Base-by-base conservation (phyloP, 2,113 vertebrate species). In the Mesembrinibis cayennensis region DNA sequence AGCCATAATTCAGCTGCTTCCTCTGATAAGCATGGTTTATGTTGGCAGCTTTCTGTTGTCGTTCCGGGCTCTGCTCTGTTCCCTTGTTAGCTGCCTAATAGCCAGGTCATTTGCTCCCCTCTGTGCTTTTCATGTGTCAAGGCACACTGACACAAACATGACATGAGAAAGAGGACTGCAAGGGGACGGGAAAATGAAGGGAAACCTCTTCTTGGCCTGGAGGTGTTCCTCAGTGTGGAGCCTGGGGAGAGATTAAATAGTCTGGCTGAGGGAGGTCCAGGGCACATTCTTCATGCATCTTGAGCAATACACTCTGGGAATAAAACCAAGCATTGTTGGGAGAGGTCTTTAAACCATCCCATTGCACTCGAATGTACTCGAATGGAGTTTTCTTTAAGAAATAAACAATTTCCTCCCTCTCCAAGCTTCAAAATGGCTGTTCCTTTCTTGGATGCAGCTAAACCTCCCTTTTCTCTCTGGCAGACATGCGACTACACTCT, bases 401-500 rank as follows among this genome's bases (percentile, higher is more conserved):
- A 66, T 42, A 91, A 81, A 74, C 4, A 11, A 50, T 79, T 92
- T 74, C 29, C 36, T 63, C 22, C 27, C 34, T 87, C 73, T 93
- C 52, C 32, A 55, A 62, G 53, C 42, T 62, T 91, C 49, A 80
- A 47, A 95, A 42, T 36, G 45, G 18, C 55, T 53, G 10, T 66
- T 91, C 16, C 14, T 82, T 76, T 82, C 29, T 69, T 93, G 49
- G 53, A 81, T 82, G 50, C 36, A 89, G 87, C 76, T 74, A 95
- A 96, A 82, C 85, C 7, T 84, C 61, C 78, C 30, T 71, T 92
- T 96, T 72, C 47, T 97, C 53, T 96, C 91, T 91, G 69, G 61
- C 93, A 98, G 98, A 65, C 67, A 29, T 17, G 79, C 20, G 97
- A 97, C 83, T 98, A 98, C 8, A 18, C 87, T 72, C 95, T 99